A percentile compares a stretch with the other conserved stretches of the same genome.
Conservation (phyloP, 2,113 vertebrate genomes). For the Scopus umbretta region DNA sequence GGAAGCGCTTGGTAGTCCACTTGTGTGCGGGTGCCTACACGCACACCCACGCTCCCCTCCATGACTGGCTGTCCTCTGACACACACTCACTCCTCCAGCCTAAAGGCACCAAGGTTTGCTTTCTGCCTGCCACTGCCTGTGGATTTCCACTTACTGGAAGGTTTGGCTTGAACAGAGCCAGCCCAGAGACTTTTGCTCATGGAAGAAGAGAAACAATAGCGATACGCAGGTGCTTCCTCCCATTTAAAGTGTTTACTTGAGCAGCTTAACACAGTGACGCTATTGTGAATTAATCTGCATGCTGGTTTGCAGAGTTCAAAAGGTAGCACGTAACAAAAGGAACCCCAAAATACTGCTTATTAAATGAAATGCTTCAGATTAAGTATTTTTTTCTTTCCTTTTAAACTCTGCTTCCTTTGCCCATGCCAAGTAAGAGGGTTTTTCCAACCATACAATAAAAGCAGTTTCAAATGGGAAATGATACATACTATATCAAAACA, state of each 20-base stretch:
- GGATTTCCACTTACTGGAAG: not conserved
- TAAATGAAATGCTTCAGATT: not conserved
- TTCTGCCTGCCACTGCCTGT: not conserved
- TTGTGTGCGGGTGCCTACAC: not conserved
- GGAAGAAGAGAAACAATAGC: constrained; percentile 48
- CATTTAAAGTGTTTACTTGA: constrained; percentile 65
- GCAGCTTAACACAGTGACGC: constrained; percentile 8
- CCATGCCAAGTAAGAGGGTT: constrained; percentile 20
- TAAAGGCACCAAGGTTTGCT: not conserved
- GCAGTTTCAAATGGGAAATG: constrained; percentile 24
- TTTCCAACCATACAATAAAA: constrained; percentile 39
- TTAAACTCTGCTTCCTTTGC: constrained; percentile 25
- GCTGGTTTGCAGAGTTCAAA: constrained; percentile 46
- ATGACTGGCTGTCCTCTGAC: not conserved
- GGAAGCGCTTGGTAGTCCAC: not conserved
- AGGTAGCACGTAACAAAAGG: constrained; percentile 44
- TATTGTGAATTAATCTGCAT: not conserved
- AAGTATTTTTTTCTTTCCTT: not conserved
- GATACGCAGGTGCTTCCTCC: constrained; percentile 59
- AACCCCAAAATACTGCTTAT: constrained; percentile 39
- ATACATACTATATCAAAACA: not conserved
- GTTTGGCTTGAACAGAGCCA: not conserved
- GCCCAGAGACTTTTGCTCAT: not conserved
- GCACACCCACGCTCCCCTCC: constrained; percentile 1
- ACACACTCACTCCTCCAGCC: not conserved